Conservation (phyloP, 2,113 vertebrate species). For the Corapipo altera region DNA sequence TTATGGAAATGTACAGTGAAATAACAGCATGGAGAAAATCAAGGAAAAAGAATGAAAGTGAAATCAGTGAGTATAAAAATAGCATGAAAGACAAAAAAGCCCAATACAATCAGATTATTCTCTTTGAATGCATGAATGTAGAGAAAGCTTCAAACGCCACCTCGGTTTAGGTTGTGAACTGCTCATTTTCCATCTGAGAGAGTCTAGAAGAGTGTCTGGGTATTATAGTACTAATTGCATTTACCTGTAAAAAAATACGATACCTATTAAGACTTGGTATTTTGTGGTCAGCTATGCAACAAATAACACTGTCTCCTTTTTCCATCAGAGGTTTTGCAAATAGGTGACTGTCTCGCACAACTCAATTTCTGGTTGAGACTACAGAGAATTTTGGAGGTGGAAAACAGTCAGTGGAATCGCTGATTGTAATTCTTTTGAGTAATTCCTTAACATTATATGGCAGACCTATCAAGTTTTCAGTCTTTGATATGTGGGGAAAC, state of each 20-base stretch:
- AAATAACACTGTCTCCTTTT: background rate
- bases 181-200: background rate
- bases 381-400: background rate
- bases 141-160: background rate
- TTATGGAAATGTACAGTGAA: background rate
- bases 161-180: background rate
- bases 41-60: background rate
- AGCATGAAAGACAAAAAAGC: background rate
- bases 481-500: background rate
- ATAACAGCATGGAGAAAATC: background rate
- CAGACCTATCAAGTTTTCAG: background rate
- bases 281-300: background rate
- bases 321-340: background rate
- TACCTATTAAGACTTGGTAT: background rate
- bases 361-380: background rate
- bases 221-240: background rate
- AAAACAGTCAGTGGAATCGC: background rate
- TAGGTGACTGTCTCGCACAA: background rate
- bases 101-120: background rate
- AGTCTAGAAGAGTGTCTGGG: background rate
- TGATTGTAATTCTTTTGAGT: background rate
- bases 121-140: background rate
- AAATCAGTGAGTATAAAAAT: background rate
- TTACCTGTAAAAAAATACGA: background rate
- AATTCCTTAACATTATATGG: background rate